Percentiles rank a stretch among this genome's conserved stretches.
These are phyloP conservation scores for Phyllotreta cruciferae DNA, from an alignment of 2,888 invertebrate species.

Conservation along the genomic window DNA sequence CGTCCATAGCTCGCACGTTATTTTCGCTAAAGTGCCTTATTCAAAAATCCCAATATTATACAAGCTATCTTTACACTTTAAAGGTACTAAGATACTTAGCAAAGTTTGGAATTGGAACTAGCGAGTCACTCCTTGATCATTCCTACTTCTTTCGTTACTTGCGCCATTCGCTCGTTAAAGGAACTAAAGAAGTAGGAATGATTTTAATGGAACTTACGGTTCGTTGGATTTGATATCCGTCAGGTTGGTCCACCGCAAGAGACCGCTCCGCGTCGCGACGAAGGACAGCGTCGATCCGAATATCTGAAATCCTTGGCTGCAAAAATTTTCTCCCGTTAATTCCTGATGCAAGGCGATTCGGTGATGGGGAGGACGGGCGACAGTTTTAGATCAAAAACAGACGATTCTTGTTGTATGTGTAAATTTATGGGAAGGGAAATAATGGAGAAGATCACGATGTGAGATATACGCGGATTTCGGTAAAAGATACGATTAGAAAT, in stretches of 20 bases:
- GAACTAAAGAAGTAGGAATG: background rate
- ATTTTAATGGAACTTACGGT: slow-evolving; percentile 65
- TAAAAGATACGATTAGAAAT: too few relatives aligned
- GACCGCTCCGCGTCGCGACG: slow-evolving; percentile 89
- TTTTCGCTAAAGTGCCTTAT: slow-evolving; percentile 86
- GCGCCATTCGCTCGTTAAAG: background rate
- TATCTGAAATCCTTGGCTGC: slow-evolving; percentile 88
- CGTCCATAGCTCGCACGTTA: slow-evolving; percentile 83
- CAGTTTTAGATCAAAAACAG: too few relatives aligned
- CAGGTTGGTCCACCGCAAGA: slow-evolving; percentile 83
- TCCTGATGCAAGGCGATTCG: too few relatives aligned
- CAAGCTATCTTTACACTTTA: background rate
- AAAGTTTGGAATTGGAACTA: background rate
- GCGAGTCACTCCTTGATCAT: background rate
- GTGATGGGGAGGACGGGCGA: too few relatives aligned
- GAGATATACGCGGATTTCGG: too few relatives aligned
- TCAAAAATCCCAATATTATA: slow-evolving; percentile 5
- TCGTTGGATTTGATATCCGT: slow-evolving; percentile 61
- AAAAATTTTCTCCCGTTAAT: slow-evolving; percentile 52
- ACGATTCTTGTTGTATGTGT: too few relatives aligned
- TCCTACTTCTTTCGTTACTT: background rate
- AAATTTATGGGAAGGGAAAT: too few relatives aligned
- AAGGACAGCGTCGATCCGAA: slow-evolving; percentile 85
- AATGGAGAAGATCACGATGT: too few relatives aligned
- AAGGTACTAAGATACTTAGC: too few relatives aligned